Evolutionary conservation across 1,140 invertebrate species (phyloP).

Genomic region (Solenopsis fugax): DNA sequence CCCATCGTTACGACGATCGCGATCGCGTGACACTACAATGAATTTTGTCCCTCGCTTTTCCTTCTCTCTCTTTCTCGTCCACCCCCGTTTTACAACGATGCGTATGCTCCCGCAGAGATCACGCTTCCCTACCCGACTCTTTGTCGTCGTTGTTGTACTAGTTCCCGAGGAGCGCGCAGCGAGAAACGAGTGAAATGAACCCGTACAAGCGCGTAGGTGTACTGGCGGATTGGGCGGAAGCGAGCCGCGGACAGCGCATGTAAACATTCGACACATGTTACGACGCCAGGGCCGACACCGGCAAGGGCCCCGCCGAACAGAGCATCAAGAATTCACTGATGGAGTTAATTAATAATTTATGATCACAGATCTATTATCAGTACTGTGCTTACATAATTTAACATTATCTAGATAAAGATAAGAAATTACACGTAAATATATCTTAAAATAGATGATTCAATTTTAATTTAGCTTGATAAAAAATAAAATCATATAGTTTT

Average conservation of each 20-base stretch:
- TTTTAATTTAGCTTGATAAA: too few relatives aligned
- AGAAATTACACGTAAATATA: too few relatives aligned
- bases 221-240: constrained; percentile 31
- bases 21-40: not conserved
- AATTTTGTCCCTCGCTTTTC: not conserved
- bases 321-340: too few relatives aligned
- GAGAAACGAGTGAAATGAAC: not conserved
- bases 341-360: too few relatives aligned
- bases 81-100: not conserved
- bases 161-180: not conserved
- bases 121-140: not conserved
- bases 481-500: too few relatives aligned
- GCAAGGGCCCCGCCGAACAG: not conserved
- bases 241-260: constrained; percentile 26
- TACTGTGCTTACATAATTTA: too few relatives aligned
- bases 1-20: constrained; percentile 79
- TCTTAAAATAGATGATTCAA: too few relatives aligned
- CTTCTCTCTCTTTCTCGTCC: not conserved
- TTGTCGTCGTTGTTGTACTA: not conserved
- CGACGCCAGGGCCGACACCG: not conserved
- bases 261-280: constrained; percentile 54
- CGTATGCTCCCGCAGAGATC: not conserved
- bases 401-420: too few relatives aligned
- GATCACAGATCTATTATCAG: too few relatives aligned
- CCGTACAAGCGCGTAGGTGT: not conserved